Evolutionary conservation across 2,797 vertebrate species (phyloP).

Genomic region (Hipposideros larvatus): DNA sequence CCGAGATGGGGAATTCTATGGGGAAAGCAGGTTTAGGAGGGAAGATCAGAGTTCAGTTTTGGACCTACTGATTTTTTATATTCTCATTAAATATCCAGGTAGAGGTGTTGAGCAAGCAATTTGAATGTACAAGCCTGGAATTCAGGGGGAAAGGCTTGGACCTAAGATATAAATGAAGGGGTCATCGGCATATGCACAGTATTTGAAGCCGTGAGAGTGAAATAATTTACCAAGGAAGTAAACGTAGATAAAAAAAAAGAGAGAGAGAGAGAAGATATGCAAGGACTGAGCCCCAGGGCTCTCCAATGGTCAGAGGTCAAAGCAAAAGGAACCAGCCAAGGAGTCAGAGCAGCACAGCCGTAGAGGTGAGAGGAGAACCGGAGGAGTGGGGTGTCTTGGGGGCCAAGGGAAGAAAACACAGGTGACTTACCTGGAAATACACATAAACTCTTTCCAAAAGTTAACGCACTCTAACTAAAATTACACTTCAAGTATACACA

Average conservation of each 20-base stretch:
- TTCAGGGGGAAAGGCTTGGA: neutral
- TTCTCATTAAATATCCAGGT: neutral
- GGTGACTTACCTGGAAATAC: neutral
- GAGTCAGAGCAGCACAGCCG: neutral
- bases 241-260: neutral
- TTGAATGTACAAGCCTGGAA: neutral
- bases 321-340: neutral
- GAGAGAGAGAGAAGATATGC: neutral
- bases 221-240: neutral
- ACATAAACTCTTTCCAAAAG: constrained; percentile 19
- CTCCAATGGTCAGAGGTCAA: neutral
- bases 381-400: neutral
- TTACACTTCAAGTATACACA: neutral
- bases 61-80: neutral
- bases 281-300: neutral
- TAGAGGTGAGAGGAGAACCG: neutral
- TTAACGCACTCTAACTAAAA: constrained; percentile 8
- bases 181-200: neutral
- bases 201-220: neutral
- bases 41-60: neutral
- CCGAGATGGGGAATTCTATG: neutral
- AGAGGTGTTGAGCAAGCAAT: neutral
- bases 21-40: neutral
- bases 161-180: neutral
- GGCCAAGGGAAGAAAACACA: neutral